These are phyloP conservation scores for Cephus rjabovi DNA, from an alignment of 2,888 invertebrate genomes.

Conservation along the genomic window DNA sequence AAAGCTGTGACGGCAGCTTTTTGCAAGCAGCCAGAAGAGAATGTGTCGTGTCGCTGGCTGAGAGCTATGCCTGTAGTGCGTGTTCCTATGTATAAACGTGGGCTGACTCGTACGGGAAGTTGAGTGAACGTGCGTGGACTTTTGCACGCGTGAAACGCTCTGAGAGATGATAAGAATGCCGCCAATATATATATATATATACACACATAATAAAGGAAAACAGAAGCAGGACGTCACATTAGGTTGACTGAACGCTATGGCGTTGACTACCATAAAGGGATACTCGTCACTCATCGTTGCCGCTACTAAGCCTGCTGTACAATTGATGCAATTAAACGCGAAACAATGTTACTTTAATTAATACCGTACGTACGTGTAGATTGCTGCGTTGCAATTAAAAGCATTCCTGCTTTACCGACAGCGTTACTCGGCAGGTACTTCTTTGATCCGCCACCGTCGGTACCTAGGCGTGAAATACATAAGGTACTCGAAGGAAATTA, in stretches of 20 bases:
- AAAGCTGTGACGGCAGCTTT: conserved; percentile 28
- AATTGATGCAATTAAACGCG: conserved; percentile 2
- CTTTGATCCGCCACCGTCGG: background rate
- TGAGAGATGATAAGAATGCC: background rate
- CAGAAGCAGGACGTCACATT: background rate
- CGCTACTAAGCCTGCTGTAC: background rate
- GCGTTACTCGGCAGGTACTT: background rate
- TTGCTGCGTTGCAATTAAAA: background rate
- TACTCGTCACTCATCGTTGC: conserved; percentile 4
- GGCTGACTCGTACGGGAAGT: background rate
- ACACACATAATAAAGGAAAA: background rate
- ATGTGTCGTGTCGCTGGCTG: conserved; percentile 7
- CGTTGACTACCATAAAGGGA: background rate
- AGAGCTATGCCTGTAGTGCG: background rate
- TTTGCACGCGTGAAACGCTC: background rate
- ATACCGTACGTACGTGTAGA: background rate
- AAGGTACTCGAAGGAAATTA: conserved; percentile 6
- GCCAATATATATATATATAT: background rate
- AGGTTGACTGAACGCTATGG: background rate
- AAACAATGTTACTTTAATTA: conserved; percentile 5
- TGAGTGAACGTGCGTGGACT: conserved; percentile 1
- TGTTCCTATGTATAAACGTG: background rate
- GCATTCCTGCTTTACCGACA: background rate
- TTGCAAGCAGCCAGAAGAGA: conserved; percentile 12
- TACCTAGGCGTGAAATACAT: background rate